A percentile compares a stretch with the other conserved stretches of the same genome.
Conservation (phyloP, 2,113 vertebrate genomes). For the Andinoacara biseriatus region DNA sequence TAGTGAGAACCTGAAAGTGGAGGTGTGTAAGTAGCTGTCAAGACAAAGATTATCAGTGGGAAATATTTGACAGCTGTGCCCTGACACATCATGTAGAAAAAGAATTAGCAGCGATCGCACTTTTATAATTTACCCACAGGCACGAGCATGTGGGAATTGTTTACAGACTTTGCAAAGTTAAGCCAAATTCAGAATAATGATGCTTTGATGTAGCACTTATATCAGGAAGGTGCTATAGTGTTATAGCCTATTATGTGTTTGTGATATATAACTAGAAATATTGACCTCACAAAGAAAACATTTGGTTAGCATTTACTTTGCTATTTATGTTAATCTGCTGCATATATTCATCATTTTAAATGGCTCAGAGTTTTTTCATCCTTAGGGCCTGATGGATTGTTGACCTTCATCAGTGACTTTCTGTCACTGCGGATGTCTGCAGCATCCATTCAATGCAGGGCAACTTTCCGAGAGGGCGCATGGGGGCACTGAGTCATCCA, state of each 20-base stretch:
- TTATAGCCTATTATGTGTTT: background rate
- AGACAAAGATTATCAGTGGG: background rate
- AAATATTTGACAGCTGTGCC: conserved; percentile 31
- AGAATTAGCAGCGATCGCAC: background rate
- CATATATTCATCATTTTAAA: conserved; percentile 53
- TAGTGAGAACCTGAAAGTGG: background rate
- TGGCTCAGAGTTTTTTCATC: conserved; percentile 3
- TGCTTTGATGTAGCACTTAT: background rate
- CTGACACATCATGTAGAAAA: background rate
- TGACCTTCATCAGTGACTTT: conserved; percentile 69
- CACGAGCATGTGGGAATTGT: background rate
- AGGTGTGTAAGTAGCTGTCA: background rate
- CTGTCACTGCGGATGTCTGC: conserved; percentile 53
- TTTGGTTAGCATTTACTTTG: conserved; percentile 41
- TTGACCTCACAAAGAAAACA: conserved; percentile 38
- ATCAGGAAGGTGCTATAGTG: background rate
- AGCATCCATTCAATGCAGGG: conserved; percentile 36
- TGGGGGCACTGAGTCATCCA: conserved; percentile 38
- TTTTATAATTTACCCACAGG: background rate
- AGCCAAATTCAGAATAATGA: background rate
- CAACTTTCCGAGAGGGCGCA: conserved; percentile 37
- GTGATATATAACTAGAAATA: background rate
- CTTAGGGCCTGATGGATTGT: conserved; percentile 50
- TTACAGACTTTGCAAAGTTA: conserved; percentile 7
- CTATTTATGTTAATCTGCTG: conserved; percentile 53